Evolutionary conservation across 2,888 invertebrate species (phyloP).

Genomic region (Dascillus cervinus): DNA sequence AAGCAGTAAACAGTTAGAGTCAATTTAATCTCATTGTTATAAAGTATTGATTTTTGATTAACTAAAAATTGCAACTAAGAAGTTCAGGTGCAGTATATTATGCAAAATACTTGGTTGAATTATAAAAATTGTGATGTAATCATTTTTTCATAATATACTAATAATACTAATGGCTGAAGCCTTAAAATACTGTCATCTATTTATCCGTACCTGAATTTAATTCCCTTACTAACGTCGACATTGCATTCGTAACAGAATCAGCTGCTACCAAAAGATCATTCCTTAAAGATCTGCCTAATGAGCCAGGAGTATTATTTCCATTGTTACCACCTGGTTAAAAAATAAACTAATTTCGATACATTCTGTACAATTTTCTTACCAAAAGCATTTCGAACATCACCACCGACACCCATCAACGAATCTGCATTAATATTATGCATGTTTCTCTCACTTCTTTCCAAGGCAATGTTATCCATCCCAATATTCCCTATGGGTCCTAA

Average conservation of each 20-base stretch:
- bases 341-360: conserved; percentile 1
- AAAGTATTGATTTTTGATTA: too few species aligned
- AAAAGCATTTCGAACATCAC: conserved; percentile 51
- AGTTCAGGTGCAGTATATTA: too few species aligned
- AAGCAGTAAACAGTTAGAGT: too few species aligned
- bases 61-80: too few species aligned
- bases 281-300: conserved; percentile 56
- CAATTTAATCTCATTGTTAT: too few species aligned
- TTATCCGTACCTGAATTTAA: conserved; percentile 75
- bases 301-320: conserved; percentile 39
- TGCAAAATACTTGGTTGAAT: too few species aligned
- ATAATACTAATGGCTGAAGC: too few species aligned
- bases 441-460: conserved; percentile 31
- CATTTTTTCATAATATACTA: too few species aligned
- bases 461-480: conserved; percentile 24
- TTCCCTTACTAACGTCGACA: conserved; percentile 95
- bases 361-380: conserved; percentile 25
- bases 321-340: conserved; percentile 24
- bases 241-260: conserved; percentile 95
- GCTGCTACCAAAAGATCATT: conserved; percentile 91
- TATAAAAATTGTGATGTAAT: too few species aligned
- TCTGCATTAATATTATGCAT: conserved; percentile 36
- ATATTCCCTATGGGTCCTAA: conserved; percentile 13
- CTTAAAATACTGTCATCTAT: too few species aligned
- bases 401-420: conserved; percentile 48